phyloP scores from a whole-genome alignment of 2,797 vertebrate genomes.

The Balearica regulorum region DNA sequence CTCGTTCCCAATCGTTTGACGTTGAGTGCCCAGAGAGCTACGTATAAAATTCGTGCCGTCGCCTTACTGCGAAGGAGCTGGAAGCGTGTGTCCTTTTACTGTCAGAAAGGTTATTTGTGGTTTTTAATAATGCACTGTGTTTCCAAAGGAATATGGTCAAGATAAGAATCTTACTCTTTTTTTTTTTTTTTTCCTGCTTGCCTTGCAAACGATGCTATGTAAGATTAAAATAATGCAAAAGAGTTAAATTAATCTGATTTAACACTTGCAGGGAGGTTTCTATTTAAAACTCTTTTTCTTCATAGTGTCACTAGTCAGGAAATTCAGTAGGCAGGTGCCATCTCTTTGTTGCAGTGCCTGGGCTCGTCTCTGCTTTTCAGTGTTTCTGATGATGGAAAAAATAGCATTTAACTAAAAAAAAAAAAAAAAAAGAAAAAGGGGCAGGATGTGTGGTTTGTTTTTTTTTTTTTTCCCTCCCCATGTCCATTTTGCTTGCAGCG shows the following conservation, averaged over 20 bases:
- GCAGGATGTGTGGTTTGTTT: not conserved
- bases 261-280: slow-evolving; percentile 40
- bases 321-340: slow-evolving; percentile 61
- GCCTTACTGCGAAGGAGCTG: not conserved
- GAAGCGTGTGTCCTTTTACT: not conserved
- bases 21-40: not conserved
- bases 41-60: not conserved
- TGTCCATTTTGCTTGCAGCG: not conserved
- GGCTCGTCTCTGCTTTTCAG: not conserved
- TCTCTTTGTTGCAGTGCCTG: slow-evolving; percentile 27
- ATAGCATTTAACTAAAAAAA: not conserved
- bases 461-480: no score
- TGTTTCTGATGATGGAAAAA: not conserved
- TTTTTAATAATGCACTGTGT: not conserved
- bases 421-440: not conserved
- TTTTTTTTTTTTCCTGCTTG: not conserved
- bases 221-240: slow-evolving; percentile 35
- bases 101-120: not conserved
- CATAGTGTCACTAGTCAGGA: slow-evolving; percentile 28
- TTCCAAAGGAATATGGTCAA: not conserved
- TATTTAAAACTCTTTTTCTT: slow-evolving; percentile 45
- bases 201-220: not conserved
- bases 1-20: not conserved
- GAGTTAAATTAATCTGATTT: slow-evolving; percentile 54
- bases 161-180: not conserved